A percentile compares a stretch with the other conserved stretches of the same genome.
phyloP scores from a whole-genome alignment of 2,797 vertebrate species.

The Scolopax rusticola region DNA sequence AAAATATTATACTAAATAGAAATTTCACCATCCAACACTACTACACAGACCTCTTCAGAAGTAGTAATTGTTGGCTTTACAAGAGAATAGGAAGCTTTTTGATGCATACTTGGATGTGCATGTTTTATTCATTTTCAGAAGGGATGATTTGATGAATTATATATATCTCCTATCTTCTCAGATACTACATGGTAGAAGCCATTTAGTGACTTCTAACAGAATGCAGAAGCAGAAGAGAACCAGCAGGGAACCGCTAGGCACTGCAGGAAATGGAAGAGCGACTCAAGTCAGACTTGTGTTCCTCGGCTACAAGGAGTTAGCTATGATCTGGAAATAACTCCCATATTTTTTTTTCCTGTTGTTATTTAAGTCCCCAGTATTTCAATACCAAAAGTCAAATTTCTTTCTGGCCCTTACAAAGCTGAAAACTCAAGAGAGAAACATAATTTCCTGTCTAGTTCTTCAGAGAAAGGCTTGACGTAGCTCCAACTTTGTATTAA shows the following conservation, averaged over 20 bases:
- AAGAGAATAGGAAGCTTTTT: background rate
- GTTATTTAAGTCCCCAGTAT: background rate
- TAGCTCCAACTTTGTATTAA: background rate
- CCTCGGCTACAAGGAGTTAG: background rate
- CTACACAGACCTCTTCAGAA: background rate
- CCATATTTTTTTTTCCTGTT: background rate
- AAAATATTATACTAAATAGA: constrained; percentile 1
- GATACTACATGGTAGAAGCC: background rate
- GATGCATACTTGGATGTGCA: background rate
- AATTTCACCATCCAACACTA: background rate
- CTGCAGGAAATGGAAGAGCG: background rate
- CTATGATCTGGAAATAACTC: background rate
- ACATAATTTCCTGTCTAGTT: background rate
- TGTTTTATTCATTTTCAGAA: constrained; percentile 61
- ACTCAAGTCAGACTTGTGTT: background rate
- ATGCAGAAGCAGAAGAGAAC: background rate
- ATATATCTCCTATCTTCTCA: background rate
- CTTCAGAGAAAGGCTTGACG: background rate
- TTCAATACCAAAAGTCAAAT: background rate
- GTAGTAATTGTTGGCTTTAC: constrained; percentile 34
- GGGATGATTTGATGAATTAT: constrained; percentile 56
- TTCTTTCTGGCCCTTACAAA: background rate
- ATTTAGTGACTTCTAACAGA: constrained; percentile 41
- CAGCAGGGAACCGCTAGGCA: background rate
- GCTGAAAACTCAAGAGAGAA: background rate